Evolutionary conservation across 2,113 vertebrate genomes (phyloP), one percentile per base, ranked within the genome.

Genomic region (Hylia prasina): DNA sequence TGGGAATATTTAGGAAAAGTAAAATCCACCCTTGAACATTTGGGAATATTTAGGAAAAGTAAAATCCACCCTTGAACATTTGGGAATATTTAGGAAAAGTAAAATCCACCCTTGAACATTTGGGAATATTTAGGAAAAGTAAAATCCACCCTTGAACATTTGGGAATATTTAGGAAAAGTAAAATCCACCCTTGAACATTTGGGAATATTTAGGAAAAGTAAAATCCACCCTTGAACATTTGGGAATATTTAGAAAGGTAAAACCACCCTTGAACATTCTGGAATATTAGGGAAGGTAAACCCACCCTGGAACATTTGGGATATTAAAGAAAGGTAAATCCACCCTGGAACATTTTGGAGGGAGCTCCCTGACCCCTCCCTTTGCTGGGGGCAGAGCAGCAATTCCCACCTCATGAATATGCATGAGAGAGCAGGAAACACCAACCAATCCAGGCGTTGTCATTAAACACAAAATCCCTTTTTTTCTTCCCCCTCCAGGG

Each of bases 361-460:
- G 1, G 35, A 56, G n/a, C 45, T 28, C 22, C 61, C 51, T 72
- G 54, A 37, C 13, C 66, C 28, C 28, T 25, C 28, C 35, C 39
- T 2, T 37, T 6, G 71, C 63, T 9, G 48, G 11, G 58, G 85
- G 79, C 72, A 93, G 71, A 23, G 87, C 84, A 79, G 65, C 81
- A 8, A 85, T 87, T 91, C 92, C 87, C 89, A 69, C 50, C 84
- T 86, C 2, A 75, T 83, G 66, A 51, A 92, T 92, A 78, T 4
- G 35, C 60, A 91, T 17, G 44, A 7, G 9, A 13, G 28, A 20
- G 24, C 63, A 24, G 35, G 31, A 66, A 54, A 33, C 61, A 15
- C 0, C 10, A 1, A 21, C 9, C 27, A 7, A 27, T 6, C 30
- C 51, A 2, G 4, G 57, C n/a, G 70, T 7, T 30, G 2, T 50